Evolutionary conservation across 2,888 invertebrate genomes (phyloP).

Genomic region (Horisme vitalbata): DNA sequence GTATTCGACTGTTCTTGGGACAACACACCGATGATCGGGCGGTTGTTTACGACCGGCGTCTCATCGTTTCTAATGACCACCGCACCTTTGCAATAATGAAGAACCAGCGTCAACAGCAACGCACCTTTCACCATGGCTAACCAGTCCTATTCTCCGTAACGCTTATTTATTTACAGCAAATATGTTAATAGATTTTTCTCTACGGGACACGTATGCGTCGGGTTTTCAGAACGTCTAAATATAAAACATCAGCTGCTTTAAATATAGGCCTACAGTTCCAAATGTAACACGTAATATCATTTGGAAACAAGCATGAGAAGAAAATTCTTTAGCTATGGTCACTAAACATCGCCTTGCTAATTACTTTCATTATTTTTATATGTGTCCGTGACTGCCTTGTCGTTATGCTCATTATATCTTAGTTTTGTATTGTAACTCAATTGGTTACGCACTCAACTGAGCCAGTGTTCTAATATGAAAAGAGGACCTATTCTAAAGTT

Average conservation of each 20-base stretch:
- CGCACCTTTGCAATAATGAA: conserved; percentile 59
- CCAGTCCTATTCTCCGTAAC: conserved; percentile 43
- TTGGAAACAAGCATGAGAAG: conserved; percentile 15
- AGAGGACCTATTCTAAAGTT: too few relatives aligned
- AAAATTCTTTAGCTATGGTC: too few relatives aligned
- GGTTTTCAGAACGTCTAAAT: conserved; percentile 44
- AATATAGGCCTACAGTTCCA: conserved; percentile 11
- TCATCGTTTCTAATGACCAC: conserved; percentile 41
- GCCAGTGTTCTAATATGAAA: too few relatives aligned
- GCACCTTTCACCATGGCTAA: conserved; percentile 54
- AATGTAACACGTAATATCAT: conserved; percentile 17
- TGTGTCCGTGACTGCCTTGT: too few relatives aligned
- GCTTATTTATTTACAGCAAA: too few relatives aligned
- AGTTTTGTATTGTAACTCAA: too few relatives aligned
- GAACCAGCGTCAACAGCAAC: conserved; percentile 50
- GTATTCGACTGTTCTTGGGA: conserved; percentile 85
- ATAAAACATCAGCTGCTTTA: conserved; percentile 51
- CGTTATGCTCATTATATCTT: too few relatives aligned
- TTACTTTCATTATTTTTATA: too few relatives aligned
- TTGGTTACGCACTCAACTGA: too few relatives aligned
- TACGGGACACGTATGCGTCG: conserved; percentile 40
- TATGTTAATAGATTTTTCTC: conserved; percentile 40
- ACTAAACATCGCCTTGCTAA: too few relatives aligned
- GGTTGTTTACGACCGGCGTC: conserved; percentile 55
- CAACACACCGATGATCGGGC: conserved; percentile 88